These are phyloP conservation scores for Temnothorax curvispinosus DNA, from an alignment of 1,140 invertebrate species.

Conservation along the genomic window DNA sequence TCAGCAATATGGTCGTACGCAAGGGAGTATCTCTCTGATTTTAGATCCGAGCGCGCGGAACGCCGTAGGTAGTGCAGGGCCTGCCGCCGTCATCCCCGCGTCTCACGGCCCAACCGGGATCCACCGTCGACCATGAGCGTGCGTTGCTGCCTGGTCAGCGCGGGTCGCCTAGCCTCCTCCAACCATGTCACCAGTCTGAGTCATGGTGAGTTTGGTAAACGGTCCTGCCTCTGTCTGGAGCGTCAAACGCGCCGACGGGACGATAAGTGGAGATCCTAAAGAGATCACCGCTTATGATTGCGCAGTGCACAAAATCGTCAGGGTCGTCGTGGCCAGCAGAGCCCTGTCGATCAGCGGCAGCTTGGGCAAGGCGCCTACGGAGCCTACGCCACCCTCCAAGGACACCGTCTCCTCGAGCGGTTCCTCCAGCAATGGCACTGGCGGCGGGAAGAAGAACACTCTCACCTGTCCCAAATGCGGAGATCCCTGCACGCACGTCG, in stretches of 20 bases:
- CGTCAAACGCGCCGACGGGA: no score
- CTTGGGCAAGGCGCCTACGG: constrained; percentile 80
- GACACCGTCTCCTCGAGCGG: constrained; percentile 68
- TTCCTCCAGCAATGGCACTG: constrained; percentile 77
- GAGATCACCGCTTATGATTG: background rate
- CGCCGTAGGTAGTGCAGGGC: constrained; percentile 17
- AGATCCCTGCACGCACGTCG: constrained; percentile 97
- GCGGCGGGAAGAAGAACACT: constrained; percentile 88
- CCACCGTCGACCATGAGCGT: constrained; percentile 80
- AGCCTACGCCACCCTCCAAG: constrained; percentile 82
- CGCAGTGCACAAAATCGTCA: constrained; percentile 83
- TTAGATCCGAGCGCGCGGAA: background rate
- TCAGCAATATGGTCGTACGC: constrained; percentile 24
- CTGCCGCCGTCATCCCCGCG: background rate
- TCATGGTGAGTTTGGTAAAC: constrained; percentile 77
- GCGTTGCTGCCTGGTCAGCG: constrained; percentile 83
- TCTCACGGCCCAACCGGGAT: background rate
- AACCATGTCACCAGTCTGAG: constrained; percentile 79
- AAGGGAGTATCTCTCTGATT: constrained; percentile 20
- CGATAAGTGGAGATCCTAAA: background rate
- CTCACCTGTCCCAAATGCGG: constrained; percentile 97
- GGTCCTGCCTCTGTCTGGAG: background rate
- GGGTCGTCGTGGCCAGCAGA: constrained; percentile 80
- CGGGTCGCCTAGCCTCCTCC: constrained; percentile 81
- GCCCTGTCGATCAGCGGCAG: constrained; percentile 75